Percentiles rank a stretch among this genome's conserved stretches.
Conservation (phyloP, 2,797 vertebrate genomes). For the Syncerus caffer region DNA sequence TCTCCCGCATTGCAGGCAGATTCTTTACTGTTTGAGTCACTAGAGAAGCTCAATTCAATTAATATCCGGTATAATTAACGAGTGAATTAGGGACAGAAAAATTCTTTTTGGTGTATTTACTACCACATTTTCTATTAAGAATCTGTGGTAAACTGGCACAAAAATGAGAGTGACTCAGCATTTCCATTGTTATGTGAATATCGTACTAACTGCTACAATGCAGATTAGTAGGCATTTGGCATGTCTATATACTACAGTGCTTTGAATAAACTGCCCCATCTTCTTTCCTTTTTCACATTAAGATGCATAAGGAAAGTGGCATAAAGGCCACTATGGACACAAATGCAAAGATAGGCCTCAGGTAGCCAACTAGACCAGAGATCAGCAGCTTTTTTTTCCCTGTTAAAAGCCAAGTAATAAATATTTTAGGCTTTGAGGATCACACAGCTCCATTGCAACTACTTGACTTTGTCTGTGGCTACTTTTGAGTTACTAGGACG, state of each 20-base stretch:
- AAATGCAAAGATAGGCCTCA: not conserved
- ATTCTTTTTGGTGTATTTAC: not conserved
- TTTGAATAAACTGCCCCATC: not conserved
- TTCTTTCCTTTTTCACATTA: not conserved
- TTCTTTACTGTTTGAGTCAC: not conserved
- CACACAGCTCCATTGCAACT: not conserved
- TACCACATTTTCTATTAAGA: not conserved
- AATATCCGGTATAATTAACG: not conserved
- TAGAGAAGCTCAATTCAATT: not conserved
- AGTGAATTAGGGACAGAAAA: not conserved
- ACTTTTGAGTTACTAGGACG: not conserved
- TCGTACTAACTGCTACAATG: fast-evolving
- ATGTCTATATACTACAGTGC: too few species aligned
- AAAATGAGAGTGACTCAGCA: not conserved
- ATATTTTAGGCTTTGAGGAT: not conserved
- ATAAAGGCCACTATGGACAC: not conserved
- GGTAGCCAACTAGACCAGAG: not conserved
- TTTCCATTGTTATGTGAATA: not conserved
- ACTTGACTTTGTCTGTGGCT: not conserved
- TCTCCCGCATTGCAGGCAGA: not conserved
- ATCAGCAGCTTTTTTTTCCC: not conserved
- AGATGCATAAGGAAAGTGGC: not conserved
- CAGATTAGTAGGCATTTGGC: not conserved
- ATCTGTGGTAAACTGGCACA: not conserved
- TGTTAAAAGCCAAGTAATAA: not conserved